phyloP scores from a whole-genome alignment of 2,888 invertebrate genomes.

The Brachynemurus nebulosus region DNA sequence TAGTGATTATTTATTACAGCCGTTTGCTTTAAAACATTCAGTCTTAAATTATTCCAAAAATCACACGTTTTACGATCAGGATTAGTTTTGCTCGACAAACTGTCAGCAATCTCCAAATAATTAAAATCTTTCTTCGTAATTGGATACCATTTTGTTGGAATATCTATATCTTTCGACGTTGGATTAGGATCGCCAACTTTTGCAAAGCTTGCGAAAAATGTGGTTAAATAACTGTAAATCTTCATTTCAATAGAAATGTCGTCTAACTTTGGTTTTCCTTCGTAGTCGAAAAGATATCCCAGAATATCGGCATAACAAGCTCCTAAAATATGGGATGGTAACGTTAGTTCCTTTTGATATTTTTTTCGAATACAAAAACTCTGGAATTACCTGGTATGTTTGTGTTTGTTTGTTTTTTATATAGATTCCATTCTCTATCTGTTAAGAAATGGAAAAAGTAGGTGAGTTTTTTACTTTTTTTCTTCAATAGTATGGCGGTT shows the following conservation, averaged over 20 bases:
- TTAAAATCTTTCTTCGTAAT: not conserved
- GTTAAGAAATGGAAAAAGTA: not conserved
- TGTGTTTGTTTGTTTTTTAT: not conserved
- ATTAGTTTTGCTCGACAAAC: not conserved
- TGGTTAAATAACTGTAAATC: not conserved
- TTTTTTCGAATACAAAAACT: no score
- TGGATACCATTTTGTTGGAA: constrained; percentile 3
- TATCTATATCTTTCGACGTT: not conserved
- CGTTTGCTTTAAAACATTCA: not conserved
- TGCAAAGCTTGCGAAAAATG: not conserved
- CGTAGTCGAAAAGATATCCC: not conserved
- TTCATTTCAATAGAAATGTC: not conserved
- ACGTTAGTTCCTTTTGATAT: no score
- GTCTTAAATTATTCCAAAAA: constrained; percentile 1
- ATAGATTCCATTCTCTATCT: constrained; percentile 1
- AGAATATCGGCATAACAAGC: constrained; percentile 2
- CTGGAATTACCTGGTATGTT: not conserved
- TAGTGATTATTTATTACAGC: no score
- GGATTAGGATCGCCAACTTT: not conserved
- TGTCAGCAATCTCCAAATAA: not conserved
- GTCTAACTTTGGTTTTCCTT: not conserved
- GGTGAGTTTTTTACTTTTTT: not conserved
- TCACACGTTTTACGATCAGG: not conserved
- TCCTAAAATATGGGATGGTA: no score
- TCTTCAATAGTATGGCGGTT: not conserved